These are phyloP conservation scores for Stylophora pistillata DNA, from an alignment of 64 coral and sea anemone species.

Conservation along the genomic window DNA sequence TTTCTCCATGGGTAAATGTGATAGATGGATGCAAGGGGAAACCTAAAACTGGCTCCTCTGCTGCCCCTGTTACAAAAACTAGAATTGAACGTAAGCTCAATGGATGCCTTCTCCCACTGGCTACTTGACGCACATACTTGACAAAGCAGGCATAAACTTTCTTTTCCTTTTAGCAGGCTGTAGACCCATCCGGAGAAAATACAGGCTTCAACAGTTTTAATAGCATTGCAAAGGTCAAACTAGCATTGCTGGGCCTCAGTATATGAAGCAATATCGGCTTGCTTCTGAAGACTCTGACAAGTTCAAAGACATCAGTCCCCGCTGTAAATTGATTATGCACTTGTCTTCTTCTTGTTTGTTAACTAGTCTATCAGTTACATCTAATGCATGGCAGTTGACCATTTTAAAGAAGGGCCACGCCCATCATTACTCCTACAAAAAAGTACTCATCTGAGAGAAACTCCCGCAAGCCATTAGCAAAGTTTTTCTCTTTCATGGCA, in stretches of 20 bases:
- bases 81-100: conserved; percentile 44
- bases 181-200: conserved; percentile 42
- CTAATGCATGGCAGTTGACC: conserved; percentile 25
- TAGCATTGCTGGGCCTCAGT: conserved; percentile 40
- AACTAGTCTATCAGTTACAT: conserved; percentile 36
- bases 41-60: conserved; percentile 74
- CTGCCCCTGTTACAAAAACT: conserved; percentile 65
- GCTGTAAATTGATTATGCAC: conserved; percentile 29
- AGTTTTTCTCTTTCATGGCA: conserved; percentile 50
- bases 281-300: background rate
- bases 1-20: conserved; percentile 27
- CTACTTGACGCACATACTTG: conserved; percentile 52
- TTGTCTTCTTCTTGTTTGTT: conserved; percentile 20
- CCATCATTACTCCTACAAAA: conserved; percentile 45
- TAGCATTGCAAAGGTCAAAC: conserved; percentile 39
- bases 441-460: conserved; percentile 42
- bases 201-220: conserved; percentile 37
- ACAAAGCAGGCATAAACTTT: conserved; percentile 57
- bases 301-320: conserved; percentile 53
- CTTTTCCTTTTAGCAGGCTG: conserved; percentile 47
- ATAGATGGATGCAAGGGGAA: conserved; percentile 44
- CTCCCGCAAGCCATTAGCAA: conserved; percentile 37
- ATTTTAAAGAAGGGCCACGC: conserved; percentile 44
- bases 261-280: conserved; percentile 38
- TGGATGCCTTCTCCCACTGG: conserved; percentile 56